phyloP scores from a whole-genome alignment of 2,888 invertebrate species.

The Drosophila conformis region DNA sequence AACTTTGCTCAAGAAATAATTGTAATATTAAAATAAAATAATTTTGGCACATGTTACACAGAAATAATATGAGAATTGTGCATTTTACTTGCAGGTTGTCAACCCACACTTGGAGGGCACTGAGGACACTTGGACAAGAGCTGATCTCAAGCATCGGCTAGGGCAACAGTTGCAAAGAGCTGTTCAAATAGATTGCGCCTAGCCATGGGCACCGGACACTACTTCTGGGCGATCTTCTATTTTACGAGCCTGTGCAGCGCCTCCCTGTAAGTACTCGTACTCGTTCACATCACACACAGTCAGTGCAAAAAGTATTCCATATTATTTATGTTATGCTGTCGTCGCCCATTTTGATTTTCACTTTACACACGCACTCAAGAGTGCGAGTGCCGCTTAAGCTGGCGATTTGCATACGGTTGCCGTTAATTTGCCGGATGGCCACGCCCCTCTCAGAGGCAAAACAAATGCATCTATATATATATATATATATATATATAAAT shows the following conservation, averaged over 20 bases:
- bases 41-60: neutral
- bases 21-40: neutral
- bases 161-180: conserved; percentile 13
- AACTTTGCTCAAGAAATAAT: neutral
- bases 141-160: conserved; percentile 1
- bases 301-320: conserved; percentile 54
- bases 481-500: neutral
- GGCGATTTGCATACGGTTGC: conserved; percentile 73
- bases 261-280: conserved; percentile 84
- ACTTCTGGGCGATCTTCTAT: conserved; percentile 85
- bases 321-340: conserved; percentile 50
- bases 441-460: conserved; percentile 27
- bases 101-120: conserved; percentile 9
- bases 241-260: conserved; percentile 85
- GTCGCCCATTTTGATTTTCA: conserved; percentile 36
- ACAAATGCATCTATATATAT: conserved; percentile 1
- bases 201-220: conserved; percentile 85
- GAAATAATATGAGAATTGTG: neutral
- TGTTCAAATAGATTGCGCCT: conserved; percentile 33
- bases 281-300: conserved; percentile 36
- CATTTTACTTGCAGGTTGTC: conserved; percentile 22
- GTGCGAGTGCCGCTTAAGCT: conserved; percentile 46
- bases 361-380: conserved; percentile 53
- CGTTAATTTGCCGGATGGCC: conserved; percentile 60
- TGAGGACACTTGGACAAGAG: neutral